phyloP scores from a whole-genome alignment of 1,140 invertebrate species.

The Coenobita brevimanus region DNA sequence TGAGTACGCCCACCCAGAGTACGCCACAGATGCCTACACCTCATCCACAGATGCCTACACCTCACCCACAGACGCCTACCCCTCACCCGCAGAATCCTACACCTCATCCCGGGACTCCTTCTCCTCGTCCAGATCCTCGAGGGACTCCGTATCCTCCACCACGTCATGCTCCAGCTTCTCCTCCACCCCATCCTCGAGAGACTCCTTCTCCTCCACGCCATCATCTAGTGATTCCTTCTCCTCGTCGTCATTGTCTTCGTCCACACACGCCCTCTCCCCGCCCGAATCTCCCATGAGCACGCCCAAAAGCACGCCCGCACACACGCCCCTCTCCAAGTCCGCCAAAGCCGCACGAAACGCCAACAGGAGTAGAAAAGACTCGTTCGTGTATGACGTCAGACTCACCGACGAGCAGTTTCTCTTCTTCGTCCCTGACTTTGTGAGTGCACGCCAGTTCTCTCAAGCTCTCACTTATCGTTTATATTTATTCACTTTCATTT shows the following conservation, averaged over 20 bases:
- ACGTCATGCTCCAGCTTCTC: not conserved
- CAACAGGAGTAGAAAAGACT: constrained; percentile 61
- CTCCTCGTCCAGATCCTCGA: constrained; percentile 14
- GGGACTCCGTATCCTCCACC: not conserved
- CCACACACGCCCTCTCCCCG: constrained; percentile 39
- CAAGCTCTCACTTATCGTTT: no score
- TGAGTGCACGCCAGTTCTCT: constrained; percentile 27
- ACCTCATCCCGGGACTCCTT: no score
- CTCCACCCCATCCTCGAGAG: constrained; percentile 16
- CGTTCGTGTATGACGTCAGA: constrained; percentile 68
- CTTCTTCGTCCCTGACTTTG: constrained; percentile 68
- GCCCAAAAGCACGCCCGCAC: constrained; percentile 45
- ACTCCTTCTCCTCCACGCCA: constrained; percentile 13
- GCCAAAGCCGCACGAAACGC: not conserved
- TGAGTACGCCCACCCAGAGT: constrained; percentile 15
- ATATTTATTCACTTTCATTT: no score
- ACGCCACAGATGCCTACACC: constrained; percentile 16
- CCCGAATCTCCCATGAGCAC: constrained; percentile 60
- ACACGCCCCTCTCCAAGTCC: constrained; percentile 38
- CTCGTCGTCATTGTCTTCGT: not conserved
- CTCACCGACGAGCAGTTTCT: constrained; percentile 67
- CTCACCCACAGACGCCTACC: constrained; percentile 6
- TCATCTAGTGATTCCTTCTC: constrained; percentile 23
- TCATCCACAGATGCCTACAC: constrained; percentile 12
- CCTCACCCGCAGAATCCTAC: not conserved